Conservation (phyloP, 2,113 vertebrate species). For the Amblyopsis rosae region DNA sequence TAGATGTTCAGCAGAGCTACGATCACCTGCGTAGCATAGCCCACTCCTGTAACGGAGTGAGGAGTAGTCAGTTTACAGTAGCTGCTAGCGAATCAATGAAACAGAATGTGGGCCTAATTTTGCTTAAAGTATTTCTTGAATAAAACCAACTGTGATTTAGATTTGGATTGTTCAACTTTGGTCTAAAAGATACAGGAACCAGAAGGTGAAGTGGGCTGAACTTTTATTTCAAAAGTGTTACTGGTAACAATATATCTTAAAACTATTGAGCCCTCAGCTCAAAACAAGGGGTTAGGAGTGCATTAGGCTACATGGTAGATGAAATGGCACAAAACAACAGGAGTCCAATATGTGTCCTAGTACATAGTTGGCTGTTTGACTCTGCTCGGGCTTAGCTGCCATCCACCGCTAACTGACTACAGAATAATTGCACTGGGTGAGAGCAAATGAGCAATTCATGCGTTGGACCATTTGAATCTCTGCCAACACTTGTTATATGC, state of each 20-base stretch:
- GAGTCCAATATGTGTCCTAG: no score
- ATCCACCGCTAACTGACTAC: slow-evolving; percentile 3
- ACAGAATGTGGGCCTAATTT: not conserved
- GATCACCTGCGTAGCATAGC: slow-evolving; percentile 92
- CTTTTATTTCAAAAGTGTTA: no score
- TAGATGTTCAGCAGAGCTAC: slow-evolving; percentile 88
- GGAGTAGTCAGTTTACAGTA: no score
- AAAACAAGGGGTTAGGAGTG: not conserved
- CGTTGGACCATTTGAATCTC: not conserved
- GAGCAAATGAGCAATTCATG: slow-evolving; percentile 5
- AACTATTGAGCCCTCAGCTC: no score
- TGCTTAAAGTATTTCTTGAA: not conserved
- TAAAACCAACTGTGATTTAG: no score
- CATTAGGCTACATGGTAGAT: not conserved
- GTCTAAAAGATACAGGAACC: no score
- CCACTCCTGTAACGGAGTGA: slow-evolving; percentile 78
- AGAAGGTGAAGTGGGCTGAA: no score
- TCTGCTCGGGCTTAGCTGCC: not conserved
- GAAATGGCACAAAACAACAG: not conserved
- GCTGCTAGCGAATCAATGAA: not conserved
- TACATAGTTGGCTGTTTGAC: no score
- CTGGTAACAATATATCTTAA: no score
- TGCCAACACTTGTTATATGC: slow-evolving; percentile 4
- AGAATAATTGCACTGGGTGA: slow-evolving; percentile 3
- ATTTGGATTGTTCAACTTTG: no score